Base-by-base conservation (phyloP, 2,797 vertebrate species). In the Masticophis lateralis region DNA sequence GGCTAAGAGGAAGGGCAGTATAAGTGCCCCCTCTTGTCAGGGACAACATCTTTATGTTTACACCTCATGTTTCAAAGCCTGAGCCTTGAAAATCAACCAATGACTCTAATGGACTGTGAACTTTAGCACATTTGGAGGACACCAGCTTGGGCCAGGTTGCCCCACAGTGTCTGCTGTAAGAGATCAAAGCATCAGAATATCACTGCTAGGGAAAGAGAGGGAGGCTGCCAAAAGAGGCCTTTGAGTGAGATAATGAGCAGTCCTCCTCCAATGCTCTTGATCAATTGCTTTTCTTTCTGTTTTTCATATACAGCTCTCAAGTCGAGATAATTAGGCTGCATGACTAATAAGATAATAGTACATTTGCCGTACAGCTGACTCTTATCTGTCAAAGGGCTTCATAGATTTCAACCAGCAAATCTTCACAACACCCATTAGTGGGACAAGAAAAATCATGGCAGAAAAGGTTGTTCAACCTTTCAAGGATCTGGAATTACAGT, bases 291-390 rank as follows among this genome's bases (percentile, higher is more conserved):
- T 86, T 94, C 94, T 92, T 93, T 96, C 90, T 89, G 95, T 94
- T 91, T 90, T 88, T 88, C 91, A 94, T 63, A 83, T 86, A 89
- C 27, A 79, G 16, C 61, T 47, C 57, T 86, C 94, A 56, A 86
- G 57, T 89, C 59, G 87, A 90, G 92, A 92, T 90, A 92, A 93
- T 94, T 93, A 79, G 5, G 32, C 93, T 96, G 94, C 87, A 89
- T 90, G 91, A 91, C 88, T 95, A 95, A 95, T 94, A 92, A 93
- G 94, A 61, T 87, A 87, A 95, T 92, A n/a, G 66, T 32, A 87
- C 83, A 83, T 22, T 55, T 32, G 86, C 61, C 18, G 27, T 83
- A 83, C 89, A 94, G 86, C 66, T 90, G 87, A 57, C 4, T 20
- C 74, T 95, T 69, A 61, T 51, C 27, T 55, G 2, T 91, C 93